These are phyloP conservation scores for Carterocephalus palaemon DNA, from an alignment of 2,888 invertebrate genomes.

Conservation along the genomic window DNA sequence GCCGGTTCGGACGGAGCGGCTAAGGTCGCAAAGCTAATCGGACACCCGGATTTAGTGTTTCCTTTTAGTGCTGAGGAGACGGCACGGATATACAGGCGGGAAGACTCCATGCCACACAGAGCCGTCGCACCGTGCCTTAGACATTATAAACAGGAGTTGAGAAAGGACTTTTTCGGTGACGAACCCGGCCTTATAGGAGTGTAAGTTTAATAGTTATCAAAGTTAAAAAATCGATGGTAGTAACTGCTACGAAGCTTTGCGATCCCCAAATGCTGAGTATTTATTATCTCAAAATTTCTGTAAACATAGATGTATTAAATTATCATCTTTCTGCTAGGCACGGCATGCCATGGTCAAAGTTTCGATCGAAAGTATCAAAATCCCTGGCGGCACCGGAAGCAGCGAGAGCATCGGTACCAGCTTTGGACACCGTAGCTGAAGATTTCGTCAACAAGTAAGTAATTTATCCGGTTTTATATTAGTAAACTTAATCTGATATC, in stretches of 20 bases:
- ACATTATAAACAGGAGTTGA: conserved; percentile 84
- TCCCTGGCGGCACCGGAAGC: conserved; percentile 88
- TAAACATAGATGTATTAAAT: background rate
- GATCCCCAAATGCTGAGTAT: too few species aligned
- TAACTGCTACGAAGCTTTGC: too few species aligned
- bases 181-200: conserved; percentile 86
- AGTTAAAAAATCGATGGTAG: too few species aligned
- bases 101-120: conserved; percentile 84
- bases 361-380: conserved; percentile 91
- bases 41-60: conserved; percentile 87
- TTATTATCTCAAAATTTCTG: background rate
- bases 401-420: conserved; percentile 86
- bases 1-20: conserved; percentile 75
- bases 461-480: too few species aligned
- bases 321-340: conserved; percentile 77
- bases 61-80: conserved; percentile 86
- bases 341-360: conserved; percentile 91
- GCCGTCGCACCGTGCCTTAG: conserved; percentile 86
- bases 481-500: too few species aligned
- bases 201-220: conserved; percentile 74
- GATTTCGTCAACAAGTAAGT: conserved; percentile 85
- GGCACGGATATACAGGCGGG: conserved; percentile 83
- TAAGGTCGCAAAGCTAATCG: conserved; percentile 83
- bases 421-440: conserved; percentile 85
- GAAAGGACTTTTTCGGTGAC: conserved; percentile 84